Conservation (phyloP, 1,140 invertebrate genomes). For the Hermetia illucens region DNA sequence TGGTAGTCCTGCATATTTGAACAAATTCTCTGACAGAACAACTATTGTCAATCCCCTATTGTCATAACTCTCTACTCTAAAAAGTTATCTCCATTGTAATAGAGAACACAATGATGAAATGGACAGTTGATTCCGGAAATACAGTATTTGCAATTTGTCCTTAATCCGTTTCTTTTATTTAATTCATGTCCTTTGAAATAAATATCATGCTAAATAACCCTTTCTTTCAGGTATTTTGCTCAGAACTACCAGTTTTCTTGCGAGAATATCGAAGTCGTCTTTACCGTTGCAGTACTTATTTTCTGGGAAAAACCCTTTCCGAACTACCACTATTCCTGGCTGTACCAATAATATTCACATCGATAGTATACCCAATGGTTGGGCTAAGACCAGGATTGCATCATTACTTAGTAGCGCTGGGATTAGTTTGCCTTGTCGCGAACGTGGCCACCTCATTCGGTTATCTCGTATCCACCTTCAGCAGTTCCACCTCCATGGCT, state of each 20-base stretch:
- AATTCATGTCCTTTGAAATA: no score
- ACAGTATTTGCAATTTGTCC: no score
- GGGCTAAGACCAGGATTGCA: slow-evolving; percentile 56
- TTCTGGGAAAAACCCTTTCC: slow-evolving; percentile 78
- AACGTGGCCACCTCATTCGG: slow-evolving; percentile 88
- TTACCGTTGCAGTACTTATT: slow-evolving; percentile 87
- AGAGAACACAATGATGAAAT: no score
- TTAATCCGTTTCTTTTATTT: no score
- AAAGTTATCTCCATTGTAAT: no score
- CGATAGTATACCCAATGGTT: slow-evolving; percentile 77
- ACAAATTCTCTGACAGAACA: no score
- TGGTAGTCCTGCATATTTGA: no score
- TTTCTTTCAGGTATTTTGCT: slow-evolving; percentile 69
- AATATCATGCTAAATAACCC: neutral
- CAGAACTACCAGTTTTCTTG: slow-evolving; percentile 82
- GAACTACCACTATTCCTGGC: slow-evolving; percentile 71
- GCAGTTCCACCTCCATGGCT: slow-evolving; percentile 67
- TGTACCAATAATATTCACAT: slow-evolving; percentile 70
- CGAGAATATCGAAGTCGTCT: slow-evolving; percentile 83
- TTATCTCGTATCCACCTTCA: slow-evolving; percentile 82
- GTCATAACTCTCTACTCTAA: no score
- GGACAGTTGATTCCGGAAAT: no score
- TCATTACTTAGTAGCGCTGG: slow-evolving; percentile 60
- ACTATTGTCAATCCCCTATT: no score
- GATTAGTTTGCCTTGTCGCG: slow-evolving; percentile 65